Conservation (phyloP, 64 coral and sea anemone species). For the Platygyra sinensis region DNA sequence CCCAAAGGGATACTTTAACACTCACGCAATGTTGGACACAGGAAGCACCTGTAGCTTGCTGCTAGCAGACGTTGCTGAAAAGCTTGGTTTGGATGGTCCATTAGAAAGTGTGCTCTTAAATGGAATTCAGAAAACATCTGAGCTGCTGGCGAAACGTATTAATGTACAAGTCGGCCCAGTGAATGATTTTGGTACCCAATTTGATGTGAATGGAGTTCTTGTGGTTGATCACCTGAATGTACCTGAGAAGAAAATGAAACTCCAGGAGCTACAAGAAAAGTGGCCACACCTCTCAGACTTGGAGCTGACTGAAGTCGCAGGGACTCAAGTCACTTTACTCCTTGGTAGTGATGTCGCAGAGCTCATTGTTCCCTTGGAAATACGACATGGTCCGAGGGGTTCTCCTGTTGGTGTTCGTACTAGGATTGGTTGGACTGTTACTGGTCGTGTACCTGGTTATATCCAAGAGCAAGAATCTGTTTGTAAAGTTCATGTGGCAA, state of each 20-base stretch:
- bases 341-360: conserved; percentile 37
- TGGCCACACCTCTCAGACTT: conserved; percentile 26
- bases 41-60: conserved; percentile 41
- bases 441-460: conserved; percentile 24
- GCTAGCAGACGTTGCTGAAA: conserved; percentile 23
- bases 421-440: conserved; percentile 21
- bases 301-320: background rate
- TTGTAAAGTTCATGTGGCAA: conserved; percentile 32
- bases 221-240: conserved; percentile 28
- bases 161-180: conserved; percentile 16
- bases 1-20: conserved; percentile 46
- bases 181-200: conserved; percentile 21
- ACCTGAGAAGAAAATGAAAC: conserved; percentile 2
- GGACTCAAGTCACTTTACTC: conserved; percentile 32
- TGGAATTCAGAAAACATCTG: conserved; percentile 35
- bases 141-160: background rate
- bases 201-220: conserved; percentile 28
- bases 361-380: conserved; percentile 28
- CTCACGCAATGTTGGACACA: conserved; percentile 34
- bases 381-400: background rate
- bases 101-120: conserved; percentile 14
- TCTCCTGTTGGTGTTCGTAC: conserved; percentile 28
- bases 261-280: conserved; percentile 9
- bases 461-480: conserved; percentile 12
- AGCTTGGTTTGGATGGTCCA: too few relatives aligned